A percentile compares a stretch with the other conserved stretches of the same genome.
phyloP scores from a whole-genome alignment of 2,113 vertebrate species.

The Tylochromis polylepis region DNA sequence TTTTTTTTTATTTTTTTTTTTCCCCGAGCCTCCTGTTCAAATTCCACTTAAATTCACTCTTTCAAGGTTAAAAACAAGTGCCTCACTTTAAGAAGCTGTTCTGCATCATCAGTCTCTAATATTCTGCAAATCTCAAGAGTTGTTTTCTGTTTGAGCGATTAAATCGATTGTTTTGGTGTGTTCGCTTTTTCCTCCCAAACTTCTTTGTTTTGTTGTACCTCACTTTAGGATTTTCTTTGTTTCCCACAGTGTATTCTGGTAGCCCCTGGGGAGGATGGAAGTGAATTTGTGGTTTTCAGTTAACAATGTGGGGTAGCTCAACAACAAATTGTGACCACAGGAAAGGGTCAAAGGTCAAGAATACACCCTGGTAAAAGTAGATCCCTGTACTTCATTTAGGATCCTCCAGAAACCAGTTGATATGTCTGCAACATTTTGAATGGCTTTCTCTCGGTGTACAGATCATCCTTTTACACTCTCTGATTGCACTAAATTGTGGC shows the following conservation, averaged over 20 bases:
- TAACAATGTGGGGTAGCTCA: background rate
- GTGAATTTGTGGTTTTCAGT: background rate
- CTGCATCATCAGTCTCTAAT: background rate
- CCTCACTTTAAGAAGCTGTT: background rate
- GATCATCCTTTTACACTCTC: background rate
- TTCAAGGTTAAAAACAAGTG: background rate
- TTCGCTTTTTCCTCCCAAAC: background rate
- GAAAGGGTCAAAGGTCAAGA: background rate
- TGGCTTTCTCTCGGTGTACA: background rate
- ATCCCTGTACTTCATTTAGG: background rate
- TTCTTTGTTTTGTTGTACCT: background rate
- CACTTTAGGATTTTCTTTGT: background rate
- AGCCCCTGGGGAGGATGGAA: background rate
- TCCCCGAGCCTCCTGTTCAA: background rate
- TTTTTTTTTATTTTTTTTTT: background rate
- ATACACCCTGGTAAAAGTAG: background rate
- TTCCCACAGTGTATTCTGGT: background rate
- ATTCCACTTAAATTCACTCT: background rate
- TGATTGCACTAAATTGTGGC: background rate
- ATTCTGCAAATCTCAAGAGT: background rate
- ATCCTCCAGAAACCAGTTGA: background rate
- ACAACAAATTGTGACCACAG: background rate
- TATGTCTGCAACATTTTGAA: background rate
- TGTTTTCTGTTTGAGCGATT: conserved; percentile 1
- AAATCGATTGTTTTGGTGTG: background rate